Percentiles rank a stretch among this genome's conserved stretches.
phyloP scores from a whole-genome alignment of 2,888 invertebrate species.

The Adela reaumurella region DNA sequence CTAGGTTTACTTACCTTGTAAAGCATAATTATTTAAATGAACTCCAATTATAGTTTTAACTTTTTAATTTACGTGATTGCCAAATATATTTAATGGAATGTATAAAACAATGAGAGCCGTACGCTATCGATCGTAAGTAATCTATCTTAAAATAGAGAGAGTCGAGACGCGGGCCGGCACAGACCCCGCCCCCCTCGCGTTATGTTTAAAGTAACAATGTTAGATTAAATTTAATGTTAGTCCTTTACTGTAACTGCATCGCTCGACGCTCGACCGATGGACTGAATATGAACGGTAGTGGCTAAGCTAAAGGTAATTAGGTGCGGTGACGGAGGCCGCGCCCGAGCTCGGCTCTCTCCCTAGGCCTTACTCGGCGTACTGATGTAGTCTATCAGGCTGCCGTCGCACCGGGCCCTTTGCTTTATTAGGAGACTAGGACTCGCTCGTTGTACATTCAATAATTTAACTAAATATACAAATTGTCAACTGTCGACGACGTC shows the following conservation, averaged over 20 bases:
- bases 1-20: conserved; percentile 49
- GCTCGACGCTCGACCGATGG: conserved; percentile 57
- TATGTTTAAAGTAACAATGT: conserved; percentile 56
- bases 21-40: conserved; percentile 41
- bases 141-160: not conserved
- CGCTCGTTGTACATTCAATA: conserved; percentile 39
- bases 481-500: conserved; percentile 24
- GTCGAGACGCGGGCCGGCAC: conserved; percentile 16
- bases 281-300: conserved; percentile 56
- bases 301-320: conserved; percentile 49
- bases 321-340: conserved; percentile 13
- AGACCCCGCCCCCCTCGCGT: conserved; percentile 23
- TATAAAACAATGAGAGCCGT: not conserved
- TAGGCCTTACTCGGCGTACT: conserved; percentile 35
- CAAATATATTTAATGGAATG: conserved; percentile 42
- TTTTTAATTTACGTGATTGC: conserved; percentile 54
- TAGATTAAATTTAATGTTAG: conserved; percentile 57
- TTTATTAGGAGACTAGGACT: conserved; percentile 7
- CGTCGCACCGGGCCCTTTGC: conserved; percentile 3
- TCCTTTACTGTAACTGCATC: conserved; percentile 55
- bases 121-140: not conserved
- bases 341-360: conserved; percentile 16
- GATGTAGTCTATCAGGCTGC: conserved; percentile 26
- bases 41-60: conserved; percentile 48
- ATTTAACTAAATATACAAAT: conserved; percentile 40